Percentiles rank a stretch among this genome's conserved stretches.
phyloP scores from a whole-genome alignment of 2,113 vertebrate species.

The Tetrax tetrax region DNA sequence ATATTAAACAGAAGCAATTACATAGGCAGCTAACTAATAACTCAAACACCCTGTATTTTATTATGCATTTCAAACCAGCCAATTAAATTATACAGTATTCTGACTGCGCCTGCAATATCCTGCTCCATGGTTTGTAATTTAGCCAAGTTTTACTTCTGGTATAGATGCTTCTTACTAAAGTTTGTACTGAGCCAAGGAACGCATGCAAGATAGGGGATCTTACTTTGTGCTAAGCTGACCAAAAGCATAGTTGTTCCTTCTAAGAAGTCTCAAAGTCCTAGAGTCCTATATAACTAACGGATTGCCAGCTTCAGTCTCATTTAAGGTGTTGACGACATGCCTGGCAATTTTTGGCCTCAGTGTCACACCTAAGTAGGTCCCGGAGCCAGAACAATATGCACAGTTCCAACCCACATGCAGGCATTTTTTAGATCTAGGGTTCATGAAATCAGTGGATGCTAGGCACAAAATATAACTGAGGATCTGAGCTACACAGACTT shows the following conservation, averaged over 20 bases:
- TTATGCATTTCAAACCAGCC: conserved; percentile 25
- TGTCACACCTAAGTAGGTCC: neutral
- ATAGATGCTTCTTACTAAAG: neutral
- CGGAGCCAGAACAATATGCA: neutral
- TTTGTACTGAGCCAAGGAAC: neutral
- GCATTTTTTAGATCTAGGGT: too few species aligned
- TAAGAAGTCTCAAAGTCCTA: neutral
- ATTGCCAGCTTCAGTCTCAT: neutral
- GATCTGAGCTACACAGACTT: neutral
- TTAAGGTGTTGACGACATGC: neutral
- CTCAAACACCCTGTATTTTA: conserved; percentile 29
- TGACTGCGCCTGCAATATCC: neutral
- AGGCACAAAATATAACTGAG: neutral
- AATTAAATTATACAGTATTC: conserved; percentile 6
- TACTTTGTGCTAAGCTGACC: neutral
- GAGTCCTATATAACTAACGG: neutral
- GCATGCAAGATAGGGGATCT: neutral
- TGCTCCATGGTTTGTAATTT: neutral
- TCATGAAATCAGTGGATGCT: neutral
- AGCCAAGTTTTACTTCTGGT: neutral
- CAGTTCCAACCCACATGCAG: neutral
- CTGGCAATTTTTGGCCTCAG: neutral
- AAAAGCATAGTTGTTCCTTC: neutral
- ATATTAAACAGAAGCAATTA: conserved; percentile 66
- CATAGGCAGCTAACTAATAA: conserved; percentile 58